These are phyloP conservation scores for Ageneiosus marmoratus DNA, from an alignment of 2,113 vertebrate species.

Conservation along the genomic window DNA sequence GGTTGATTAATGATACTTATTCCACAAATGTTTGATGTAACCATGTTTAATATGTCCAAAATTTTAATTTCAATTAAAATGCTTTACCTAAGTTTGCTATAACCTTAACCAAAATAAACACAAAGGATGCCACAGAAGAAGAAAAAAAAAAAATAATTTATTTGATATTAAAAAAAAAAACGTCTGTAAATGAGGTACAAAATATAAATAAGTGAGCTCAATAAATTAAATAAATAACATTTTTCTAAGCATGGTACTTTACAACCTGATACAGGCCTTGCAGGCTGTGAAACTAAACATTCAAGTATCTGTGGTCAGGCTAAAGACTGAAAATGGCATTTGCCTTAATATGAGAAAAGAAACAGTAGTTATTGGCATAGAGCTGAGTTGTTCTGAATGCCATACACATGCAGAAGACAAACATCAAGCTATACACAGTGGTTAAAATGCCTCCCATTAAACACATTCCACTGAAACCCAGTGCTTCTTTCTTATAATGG, in stretches of 20 bases:
- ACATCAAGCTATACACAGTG: slow-evolving; percentile 7
- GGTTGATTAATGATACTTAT: not conserved
- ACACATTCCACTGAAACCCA: slow-evolving; percentile 28
- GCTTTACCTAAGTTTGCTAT: not conserved
- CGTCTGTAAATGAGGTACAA: slow-evolving; percentile 24
- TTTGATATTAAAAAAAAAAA: slow-evolving; percentile 2
- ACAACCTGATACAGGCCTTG: not conserved
- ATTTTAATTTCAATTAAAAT: not conserved
- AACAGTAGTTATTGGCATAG: slow-evolving; percentile 14
- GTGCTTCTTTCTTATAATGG: slow-evolving; percentile 38
- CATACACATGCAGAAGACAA: slow-evolving; percentile 7
- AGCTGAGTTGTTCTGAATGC: not conserved
- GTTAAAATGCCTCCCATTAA: not conserved
- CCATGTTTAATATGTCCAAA: not conserved
- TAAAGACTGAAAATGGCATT: not conserved
- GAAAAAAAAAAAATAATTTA: slow-evolving; percentile 29
- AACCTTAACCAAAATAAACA: not conserved
- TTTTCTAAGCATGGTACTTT: slow-evolving; percentile 32
- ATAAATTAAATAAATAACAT: slow-evolving; percentile 73
- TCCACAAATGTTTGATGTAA: not conserved
- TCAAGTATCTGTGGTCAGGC: slow-evolving; percentile 38
- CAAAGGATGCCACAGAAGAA: not conserved
- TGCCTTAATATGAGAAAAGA: not conserved
- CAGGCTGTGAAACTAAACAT: slow-evolving; percentile 44
- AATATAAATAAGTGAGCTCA: slow-evolving; percentile 67